These are phyloP conservation scores for Macrobrachium nipponense DNA, from an alignment of 1,140 invertebrate species.

Conservation along the genomic window DNA sequence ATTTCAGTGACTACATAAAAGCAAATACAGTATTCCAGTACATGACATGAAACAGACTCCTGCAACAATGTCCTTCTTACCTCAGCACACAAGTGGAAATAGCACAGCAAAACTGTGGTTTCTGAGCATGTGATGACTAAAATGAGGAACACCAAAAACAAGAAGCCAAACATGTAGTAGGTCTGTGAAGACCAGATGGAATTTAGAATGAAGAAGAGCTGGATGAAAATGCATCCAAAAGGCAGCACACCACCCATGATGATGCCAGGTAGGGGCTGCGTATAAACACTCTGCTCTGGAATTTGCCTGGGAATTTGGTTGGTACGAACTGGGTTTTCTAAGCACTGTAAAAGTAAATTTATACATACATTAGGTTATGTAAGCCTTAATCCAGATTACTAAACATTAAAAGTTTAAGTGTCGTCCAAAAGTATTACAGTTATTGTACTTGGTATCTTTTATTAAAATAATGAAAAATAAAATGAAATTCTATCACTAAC, in stretches of 20 bases:
- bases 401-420: slow-evolving; percentile 1
- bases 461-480: too few relatives aligned
- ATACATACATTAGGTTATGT: neutral
- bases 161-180: slow-evolving; percentile 99
- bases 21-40: neutral
- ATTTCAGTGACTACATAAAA: neutral
- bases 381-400: neutral
- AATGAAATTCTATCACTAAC: too few relatives aligned
- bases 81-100: slow-evolving; percentile 99
- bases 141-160: slow-evolving; percentile 97
- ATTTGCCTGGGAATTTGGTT: slow-evolving; percentile 99
- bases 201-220: slow-evolving; percentile 98
- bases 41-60: too few relatives aligned
- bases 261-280: slow-evolving; percentile 77
- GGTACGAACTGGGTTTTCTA: slow-evolving; percentile 97
- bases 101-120: slow-evolving; percentile 97
- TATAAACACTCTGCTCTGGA: slow-evolving; percentile 97
- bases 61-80: slow-evolving; percentile 73
- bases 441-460: too few relatives aligned
- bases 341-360: slow-evolving; percentile 73
- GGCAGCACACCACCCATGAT: slow-evolving; percentile 98
- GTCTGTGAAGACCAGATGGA: slow-evolving; percentile 98
- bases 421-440: too few relatives aligned
- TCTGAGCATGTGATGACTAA: slow-evolving; percentile 98
- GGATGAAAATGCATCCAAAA: slow-evolving; percentile 99